Percentiles rank a stretch among this genome's conserved stretches.
These are phyloP conservation scores for Cinara cedri DNA, from an alignment of 2,888 invertebrate genomes.

Conservation along the genomic window DNA sequence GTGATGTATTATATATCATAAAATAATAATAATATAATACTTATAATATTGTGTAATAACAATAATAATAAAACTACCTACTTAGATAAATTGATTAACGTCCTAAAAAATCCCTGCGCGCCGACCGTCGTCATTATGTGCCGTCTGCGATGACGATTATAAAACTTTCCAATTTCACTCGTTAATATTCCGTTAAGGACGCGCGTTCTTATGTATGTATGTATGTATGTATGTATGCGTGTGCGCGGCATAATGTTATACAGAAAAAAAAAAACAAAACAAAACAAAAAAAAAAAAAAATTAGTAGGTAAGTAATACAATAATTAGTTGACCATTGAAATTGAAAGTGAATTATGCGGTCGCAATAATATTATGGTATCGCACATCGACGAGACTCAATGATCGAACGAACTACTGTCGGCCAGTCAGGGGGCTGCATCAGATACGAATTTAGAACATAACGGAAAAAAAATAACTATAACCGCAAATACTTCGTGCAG, in stretches of 20 bases:
- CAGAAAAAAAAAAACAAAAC: too few species aligned
- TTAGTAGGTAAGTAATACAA: too few species aligned
- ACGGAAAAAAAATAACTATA: too few species aligned
- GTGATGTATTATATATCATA: background rate
- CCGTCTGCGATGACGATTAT: conserved; percentile 39
- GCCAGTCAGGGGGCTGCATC: too few species aligned
- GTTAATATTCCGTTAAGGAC: conserved; percentile 41
- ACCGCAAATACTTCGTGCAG: too few species aligned
- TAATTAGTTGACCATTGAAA: conserved; percentile 46
- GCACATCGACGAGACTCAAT: too few species aligned
- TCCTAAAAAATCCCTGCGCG: conserved; percentile 46
- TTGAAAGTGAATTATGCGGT: background rate
- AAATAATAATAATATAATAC: background rate
- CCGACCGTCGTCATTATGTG: background rate
- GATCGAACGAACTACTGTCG: too few species aligned
- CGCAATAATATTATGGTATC: too few species aligned
- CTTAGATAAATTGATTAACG: conserved; percentile 32
- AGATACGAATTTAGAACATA: too few species aligned
- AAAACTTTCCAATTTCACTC: conserved; percentile 54
- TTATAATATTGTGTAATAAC: conserved; percentile 28
- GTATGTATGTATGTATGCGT: background rate
- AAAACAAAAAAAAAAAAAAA: too few species aligned
- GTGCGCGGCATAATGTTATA: conserved; percentile 21
- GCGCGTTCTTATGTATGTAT: background rate
- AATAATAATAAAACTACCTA: conserved; percentile 10